Evolutionary conservation across 2,888 invertebrate genomes (phyloP).

Genomic region (Hypselothyrea guttata): DNA sequence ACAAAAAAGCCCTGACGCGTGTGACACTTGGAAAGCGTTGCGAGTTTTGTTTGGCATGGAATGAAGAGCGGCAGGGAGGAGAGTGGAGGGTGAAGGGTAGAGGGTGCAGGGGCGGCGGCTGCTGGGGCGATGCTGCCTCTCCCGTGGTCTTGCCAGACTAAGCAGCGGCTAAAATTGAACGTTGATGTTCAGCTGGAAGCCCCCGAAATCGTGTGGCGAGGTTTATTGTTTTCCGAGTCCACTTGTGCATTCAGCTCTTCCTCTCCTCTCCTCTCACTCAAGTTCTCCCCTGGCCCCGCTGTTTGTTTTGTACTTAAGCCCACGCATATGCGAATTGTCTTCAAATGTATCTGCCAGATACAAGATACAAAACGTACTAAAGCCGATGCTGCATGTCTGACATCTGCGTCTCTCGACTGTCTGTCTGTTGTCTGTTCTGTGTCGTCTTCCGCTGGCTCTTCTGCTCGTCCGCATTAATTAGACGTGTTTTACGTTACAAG

Average conservation of each 20-base stretch:
- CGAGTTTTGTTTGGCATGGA: conserved; percentile 31
- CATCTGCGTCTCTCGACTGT: conserved; percentile 48
- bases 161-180: conserved; percentile 45
- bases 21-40: conserved; percentile 56
- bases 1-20: conserved; percentile 59
- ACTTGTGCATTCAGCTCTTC: no score
- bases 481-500: conserved; percentile 47
- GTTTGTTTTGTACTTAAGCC: conserved; percentile 22
- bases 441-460: no score
- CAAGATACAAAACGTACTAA: conserved; percentile 23
- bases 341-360: conserved; percentile 59
- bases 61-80: neutral
- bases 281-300: no score
- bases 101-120: conserved; percentile 9
- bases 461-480: conserved; percentile 61
- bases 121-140: conserved; percentile 3
- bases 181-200: conserved; percentile 22
- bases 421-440: no score
- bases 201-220: conserved; percentile 31
- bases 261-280: conserved; percentile 27
- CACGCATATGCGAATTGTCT: conserved; percentile 58
- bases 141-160: conserved; percentile 27
- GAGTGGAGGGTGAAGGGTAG: conserved; percentile 12
- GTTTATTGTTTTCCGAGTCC: conserved; percentile 47
- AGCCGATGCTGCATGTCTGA: conserved; percentile 45